Base-by-base conservation (phyloP, 2,888 invertebrate species). In the Agapetus fuscipes region DNA sequence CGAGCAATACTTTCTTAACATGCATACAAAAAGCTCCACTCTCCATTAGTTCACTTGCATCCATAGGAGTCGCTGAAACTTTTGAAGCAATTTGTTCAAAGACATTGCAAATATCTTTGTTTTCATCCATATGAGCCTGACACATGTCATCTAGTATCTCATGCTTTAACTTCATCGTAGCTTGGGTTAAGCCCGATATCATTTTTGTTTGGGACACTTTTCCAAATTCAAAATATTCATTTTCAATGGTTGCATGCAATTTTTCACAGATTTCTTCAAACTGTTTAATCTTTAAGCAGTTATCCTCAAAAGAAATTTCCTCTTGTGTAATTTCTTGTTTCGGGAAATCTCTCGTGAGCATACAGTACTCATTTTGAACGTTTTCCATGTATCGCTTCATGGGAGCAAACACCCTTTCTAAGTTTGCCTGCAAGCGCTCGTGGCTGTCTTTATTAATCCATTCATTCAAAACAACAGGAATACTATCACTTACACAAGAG, bases 21-120 rank as follows among this genome's bases (percentile, higher is more conserved):
- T 78, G 71, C 49, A 87, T 70, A 69, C 93, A 87, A 57, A 85
- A 89, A 37, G 79, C 70, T 17, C 85, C 84, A 60, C 83, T 78
- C 46, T 81, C 83, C 50, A 93, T 75, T 17, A 94, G 65, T 53
- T 91, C 86, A 51, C 80, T 82, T 0, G 90, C 88, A 26, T 80
- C 81, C 46, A 72, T 72, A 0, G 93, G 91, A 49, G 80, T 75
- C 51, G 76, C 74, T 9, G 83, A 57, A 1, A 88, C 86, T 48
- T 68, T 74, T 20, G 65, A 65, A 50, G 76, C 75, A 38, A 93
- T 77, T 16, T 65, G 65, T 58, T 83, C 77, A 57, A 90, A 93
- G 50, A 76, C 75, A 1, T 64, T 61, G 53, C 83, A 83, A 46
- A 86, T 83, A 16, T 70, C 70, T 31, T 73, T 60, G 58, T 83